phyloP scores from a whole-genome alignment of 2,113 vertebrate species.

The Callopanchax toddi region DNA sequence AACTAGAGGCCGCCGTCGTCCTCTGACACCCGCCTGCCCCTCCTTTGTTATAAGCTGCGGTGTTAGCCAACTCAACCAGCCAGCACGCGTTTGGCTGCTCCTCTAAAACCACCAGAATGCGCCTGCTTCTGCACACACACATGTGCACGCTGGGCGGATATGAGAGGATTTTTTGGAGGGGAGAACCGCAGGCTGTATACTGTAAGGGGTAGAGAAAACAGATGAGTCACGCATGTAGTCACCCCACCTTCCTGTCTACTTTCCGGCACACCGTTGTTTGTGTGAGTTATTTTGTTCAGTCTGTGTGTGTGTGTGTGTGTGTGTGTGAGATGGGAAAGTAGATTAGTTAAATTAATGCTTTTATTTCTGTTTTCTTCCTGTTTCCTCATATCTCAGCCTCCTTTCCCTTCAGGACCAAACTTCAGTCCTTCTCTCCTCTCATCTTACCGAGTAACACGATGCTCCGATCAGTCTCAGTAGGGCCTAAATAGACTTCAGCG shows the following conservation, averaged over 20 bases:
- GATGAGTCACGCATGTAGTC: slow-evolving; percentile 79
- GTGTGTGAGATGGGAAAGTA: not conserved
- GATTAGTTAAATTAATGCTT: slow-evolving; percentile 10
- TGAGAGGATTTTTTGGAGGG: slow-evolving; percentile 49
- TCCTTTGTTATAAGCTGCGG: slow-evolving; percentile 64
- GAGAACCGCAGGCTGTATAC: slow-evolving; percentile 47
- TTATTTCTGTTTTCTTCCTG: slow-evolving; percentile 6
- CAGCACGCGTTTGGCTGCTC: slow-evolving; percentile 67
- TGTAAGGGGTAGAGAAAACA: slow-evolving; percentile 74
- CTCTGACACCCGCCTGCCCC: slow-evolving; percentile 55
- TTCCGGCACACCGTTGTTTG: slow-evolving; percentile 41
- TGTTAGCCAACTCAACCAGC: slow-evolving; percentile 61
- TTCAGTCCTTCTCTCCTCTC: slow-evolving; percentile 36
- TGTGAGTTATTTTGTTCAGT: slow-evolving; percentile 19
- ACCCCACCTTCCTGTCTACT: slow-evolving; percentile 68
- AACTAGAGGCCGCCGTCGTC: slow-evolving; percentile 48
- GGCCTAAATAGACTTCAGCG: slow-evolving; percentile 80
- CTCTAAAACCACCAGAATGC: slow-evolving; percentile 60
- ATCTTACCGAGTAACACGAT: slow-evolving; percentile 71
- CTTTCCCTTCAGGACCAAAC: slow-evolving; percentile 1
- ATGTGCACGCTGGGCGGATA: slow-evolving; percentile 53
- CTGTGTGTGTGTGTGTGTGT: slow-evolving; percentile 22
- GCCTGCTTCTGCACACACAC: slow-evolving; percentile 33
- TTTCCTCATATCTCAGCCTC: not conserved
- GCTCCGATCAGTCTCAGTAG: slow-evolving; percentile 67